Conservation (phyloP, 2,797 vertebrate genomes). For the Rhinatrema bivittatum region DNA sequence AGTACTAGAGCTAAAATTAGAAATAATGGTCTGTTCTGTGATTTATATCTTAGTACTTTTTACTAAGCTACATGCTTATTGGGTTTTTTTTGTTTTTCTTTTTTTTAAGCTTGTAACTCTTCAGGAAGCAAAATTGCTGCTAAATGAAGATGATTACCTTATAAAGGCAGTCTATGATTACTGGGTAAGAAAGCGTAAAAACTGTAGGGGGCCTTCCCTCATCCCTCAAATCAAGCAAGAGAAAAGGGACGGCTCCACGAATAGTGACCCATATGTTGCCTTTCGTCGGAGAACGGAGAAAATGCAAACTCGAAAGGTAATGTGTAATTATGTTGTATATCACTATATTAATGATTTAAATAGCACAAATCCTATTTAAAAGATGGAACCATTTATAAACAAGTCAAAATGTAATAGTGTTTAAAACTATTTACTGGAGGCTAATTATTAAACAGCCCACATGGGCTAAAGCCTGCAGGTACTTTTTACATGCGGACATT, state of each 20-base stretch:
- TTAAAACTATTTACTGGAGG: no score
- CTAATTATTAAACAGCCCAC: no score
- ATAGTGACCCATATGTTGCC: constrained; percentile 85
- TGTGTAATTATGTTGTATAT: not conserved
- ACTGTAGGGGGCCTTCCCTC: constrained; percentile 74
- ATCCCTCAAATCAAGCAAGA: constrained; percentile 83
- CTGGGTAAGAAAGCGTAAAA: constrained; percentile 88
- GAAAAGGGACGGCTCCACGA: constrained; percentile 84
- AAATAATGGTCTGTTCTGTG: no score
- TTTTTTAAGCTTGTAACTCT: constrained; percentile 74
- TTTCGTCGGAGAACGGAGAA: constrained; percentile 88
- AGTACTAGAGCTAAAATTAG: no score
- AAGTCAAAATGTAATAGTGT: no score
- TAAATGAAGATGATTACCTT: constrained; percentile 89
- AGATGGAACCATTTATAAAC: no score
- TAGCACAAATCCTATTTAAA: not conserved
- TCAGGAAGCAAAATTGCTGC: constrained; percentile 81
- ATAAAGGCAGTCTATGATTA: constrained; percentile 92
- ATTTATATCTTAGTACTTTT: no score
- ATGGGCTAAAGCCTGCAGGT: no score
- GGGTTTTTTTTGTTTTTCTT: constrained; percentile 1
- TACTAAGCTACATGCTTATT: no score
- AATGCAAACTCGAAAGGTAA: constrained; percentile 92
- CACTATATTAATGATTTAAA: not conserved
- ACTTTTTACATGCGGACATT: no score